Conservation (phyloP, 2,888 invertebrate genomes). For the Torymus tubicola region DNA sequence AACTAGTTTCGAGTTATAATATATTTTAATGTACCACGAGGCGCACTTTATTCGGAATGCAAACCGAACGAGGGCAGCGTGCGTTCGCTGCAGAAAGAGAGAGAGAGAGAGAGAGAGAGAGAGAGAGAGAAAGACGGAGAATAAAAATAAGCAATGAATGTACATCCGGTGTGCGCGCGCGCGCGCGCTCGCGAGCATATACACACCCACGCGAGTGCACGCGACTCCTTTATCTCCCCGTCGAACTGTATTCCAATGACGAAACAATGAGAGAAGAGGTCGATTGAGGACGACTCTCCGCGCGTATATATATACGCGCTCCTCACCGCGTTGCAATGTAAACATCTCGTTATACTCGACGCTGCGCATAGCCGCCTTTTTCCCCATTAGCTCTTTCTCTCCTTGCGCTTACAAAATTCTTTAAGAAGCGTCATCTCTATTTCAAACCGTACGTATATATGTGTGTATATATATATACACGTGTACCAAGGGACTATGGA, state of each 20-base stretch:
- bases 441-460: not conserved
- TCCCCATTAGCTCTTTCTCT: not conserved
- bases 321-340: not conserved
- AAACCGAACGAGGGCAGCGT: slow-evolving; percentile 50
- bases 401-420: slow-evolving; percentile 26
- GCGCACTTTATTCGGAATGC: slow-evolving; percentile 22
- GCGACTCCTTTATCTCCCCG: slow-evolving; percentile 34
- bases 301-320: no score
- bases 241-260: slow-evolving; percentile 41
- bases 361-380: slow-evolving; percentile 32
- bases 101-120: no score
- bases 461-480: no score
- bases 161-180: slow-evolving; percentile 42
- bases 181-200: not conserved
- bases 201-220: slow-evolving; percentile 8
- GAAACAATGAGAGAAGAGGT: slow-evolving; percentile 48
- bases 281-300: slow-evolving; percentile 31
- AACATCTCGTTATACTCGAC: slow-evolving; percentile 33
- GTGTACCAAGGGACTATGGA: no score
- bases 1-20: no score
- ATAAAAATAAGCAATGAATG: slow-evolving; percentile 44
- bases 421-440: slow-evolving; percentile 32
- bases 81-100: no score
- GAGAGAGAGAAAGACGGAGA: no score
- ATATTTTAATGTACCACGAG: no score